A percentile compares a stretch with the other conserved stretches of the same genome.
These are phyloP conservation scores for Rissa tridactyla DNA, from an alignment of 2,113 vertebrate genomes.

Conservation along the genomic window DNA sequence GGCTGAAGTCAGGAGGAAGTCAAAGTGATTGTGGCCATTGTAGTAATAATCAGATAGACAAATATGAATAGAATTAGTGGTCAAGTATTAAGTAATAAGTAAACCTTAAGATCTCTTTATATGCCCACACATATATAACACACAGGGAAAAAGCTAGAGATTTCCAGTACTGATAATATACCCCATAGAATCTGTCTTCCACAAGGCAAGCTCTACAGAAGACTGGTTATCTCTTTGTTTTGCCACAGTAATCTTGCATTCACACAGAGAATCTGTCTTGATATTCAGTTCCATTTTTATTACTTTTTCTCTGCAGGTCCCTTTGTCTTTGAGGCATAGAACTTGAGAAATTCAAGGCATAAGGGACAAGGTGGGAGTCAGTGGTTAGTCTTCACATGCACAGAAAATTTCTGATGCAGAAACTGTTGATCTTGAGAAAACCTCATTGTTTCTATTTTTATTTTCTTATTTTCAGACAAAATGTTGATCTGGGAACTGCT, in stretches of 20 bases:
- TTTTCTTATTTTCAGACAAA: neutral
- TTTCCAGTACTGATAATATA: neutral
- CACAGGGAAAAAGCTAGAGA: neutral
- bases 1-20: neutral
- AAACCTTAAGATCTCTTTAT: neutral
- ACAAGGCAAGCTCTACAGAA: neutral
- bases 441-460: neutral
- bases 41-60: neutral
- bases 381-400: neutral
- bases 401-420: neutral
- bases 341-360: neutral
- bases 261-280: neutral
- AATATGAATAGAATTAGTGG: neutral
- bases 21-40: neutral
- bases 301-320: neutral
- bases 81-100: neutral
- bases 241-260: neutral
- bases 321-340: neutral
- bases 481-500: neutral
- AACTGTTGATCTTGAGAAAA: neutral
- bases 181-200: neutral
- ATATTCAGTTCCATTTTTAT: rapidly evolving
- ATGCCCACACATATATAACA: rapidly evolving
- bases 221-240: neutral
- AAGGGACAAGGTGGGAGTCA: neutral